Conservation (phyloP, 35 echinoderm and acorn worm genomes). For the Lytechinus pictus region DNA sequence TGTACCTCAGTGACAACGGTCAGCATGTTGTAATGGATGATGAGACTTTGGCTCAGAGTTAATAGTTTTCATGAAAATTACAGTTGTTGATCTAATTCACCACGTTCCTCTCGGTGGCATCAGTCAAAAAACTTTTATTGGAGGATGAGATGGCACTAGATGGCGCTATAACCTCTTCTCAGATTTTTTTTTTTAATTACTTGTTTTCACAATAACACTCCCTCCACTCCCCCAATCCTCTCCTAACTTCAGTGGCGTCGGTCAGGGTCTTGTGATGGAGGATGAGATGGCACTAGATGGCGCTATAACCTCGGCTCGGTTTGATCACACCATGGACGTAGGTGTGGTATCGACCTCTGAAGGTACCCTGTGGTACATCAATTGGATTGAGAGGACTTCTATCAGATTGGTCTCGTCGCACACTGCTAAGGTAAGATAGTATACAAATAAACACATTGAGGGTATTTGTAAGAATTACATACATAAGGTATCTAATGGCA, state of each 20-base stretch:
- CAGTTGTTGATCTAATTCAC: no score
- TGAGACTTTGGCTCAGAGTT: no score
- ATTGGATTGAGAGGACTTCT: conserved; percentile 90
- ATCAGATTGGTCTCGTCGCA: conserved; percentile 87
- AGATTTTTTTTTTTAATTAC: neutral
- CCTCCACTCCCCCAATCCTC: neutral
- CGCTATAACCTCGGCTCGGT: conserved; percentile 74
- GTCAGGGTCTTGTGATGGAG: conserved; percentile 92
- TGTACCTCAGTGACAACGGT: no score
- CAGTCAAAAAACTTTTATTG: conserved; percentile 80
- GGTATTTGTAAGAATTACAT: no score
- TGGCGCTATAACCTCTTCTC: conserved; percentile 76
- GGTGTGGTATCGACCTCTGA: conserved; percentile 87
- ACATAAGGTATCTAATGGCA: no score
- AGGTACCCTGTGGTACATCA: conserved; percentile 97
- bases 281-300: conserved; percentile 99
- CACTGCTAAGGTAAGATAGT: conserved; percentile 62
- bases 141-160: conserved; percentile 99
- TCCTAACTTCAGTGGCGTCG: neutral
- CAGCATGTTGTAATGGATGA: no score
- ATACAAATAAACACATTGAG: no score
- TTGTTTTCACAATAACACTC: no score
- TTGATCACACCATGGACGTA: conserved; percentile 95
- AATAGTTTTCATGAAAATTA: no score
- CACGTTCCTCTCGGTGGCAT: neutral